Base-by-base conservation (phyloP, 2,888 invertebrate species). In the Drosophila birchii region DNA sequence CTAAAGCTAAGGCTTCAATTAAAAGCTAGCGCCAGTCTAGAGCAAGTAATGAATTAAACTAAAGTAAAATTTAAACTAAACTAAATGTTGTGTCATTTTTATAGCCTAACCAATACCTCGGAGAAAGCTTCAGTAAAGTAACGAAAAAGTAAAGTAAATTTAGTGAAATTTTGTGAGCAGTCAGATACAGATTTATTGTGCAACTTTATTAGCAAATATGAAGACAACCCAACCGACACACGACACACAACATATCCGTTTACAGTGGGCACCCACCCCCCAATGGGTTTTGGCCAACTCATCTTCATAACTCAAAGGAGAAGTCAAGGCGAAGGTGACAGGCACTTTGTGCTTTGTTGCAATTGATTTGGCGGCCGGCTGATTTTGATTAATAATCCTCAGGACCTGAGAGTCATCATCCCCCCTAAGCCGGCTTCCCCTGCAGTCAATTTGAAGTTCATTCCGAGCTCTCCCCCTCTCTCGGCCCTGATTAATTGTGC, bases 51-150 rank as follows among this genome's bases (percentile, higher is more conserved):
- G n/a, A 80, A 80, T 70, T 88, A 77, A 78, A 86, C 80, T 47
- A 47, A 47, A 26, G 26, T 29, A 51, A 29, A 29, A 8, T 8
- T 29, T 8, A 78, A 78, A 75, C 47, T 71, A 75, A 75, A 89
- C 74, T 86, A 78, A 82, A 86, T 86, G 86, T 86, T 87, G 86
- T 86, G 90, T 86, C 51, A 79, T 89, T 86, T 89, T 81, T 82
- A 86, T 88, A 86, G 86, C 86, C 78, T 79, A n/a, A 72, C 62
- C 20, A 64, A 73, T 73, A 84, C 87, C 88, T 86, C 86, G 82
- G 67, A 49, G 49, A 43, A 71, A 68, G 64, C 64, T 51, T 66
- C 80, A 69, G 78, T 54, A 70, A 66, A 73, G 66, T 74, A 67
- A 54, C 39, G 69, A 39, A 49, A 51, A 66, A 61, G 41, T 53